Conservation (phyloP, 2,113 vertebrate species). For the Triplophysa dalaica region DNA sequence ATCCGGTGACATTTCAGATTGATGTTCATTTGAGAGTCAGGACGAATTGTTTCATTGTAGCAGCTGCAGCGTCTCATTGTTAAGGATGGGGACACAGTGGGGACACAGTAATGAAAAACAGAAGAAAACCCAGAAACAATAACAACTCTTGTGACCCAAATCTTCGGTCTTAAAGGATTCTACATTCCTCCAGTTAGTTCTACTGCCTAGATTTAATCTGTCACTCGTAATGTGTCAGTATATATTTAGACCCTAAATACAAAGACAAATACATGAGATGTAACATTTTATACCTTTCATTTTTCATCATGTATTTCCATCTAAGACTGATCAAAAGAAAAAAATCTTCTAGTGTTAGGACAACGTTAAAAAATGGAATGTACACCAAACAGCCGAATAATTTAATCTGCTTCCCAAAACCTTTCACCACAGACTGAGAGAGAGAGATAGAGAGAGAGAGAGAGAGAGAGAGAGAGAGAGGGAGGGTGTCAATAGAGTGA, state of each 20-base stretch:
- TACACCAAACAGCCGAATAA: conserved; percentile 47
- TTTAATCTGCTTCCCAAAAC: conserved; percentile 50
- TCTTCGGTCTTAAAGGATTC: neutral
- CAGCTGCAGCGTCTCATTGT: conserved; percentile 16
- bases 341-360: conserved; percentile 28
- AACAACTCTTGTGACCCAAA: neutral
- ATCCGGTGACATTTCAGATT: conserved; percentile 18
- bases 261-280: neutral
- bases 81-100: conserved; percentile 20
- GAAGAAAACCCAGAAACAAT: neutral
- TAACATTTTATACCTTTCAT: neutral
- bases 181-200: conserved; percentile 12
- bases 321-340: conserved; percentile 9
- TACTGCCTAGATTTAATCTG: conserved; percentile 9
- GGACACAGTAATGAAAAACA: conserved; percentile 21
- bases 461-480: neutral
- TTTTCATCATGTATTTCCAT: neutral
- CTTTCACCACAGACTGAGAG: conserved; percentile 25
- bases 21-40: conserved; percentile 34
- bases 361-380: conserved; percentile 32
- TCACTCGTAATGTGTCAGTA: neutral
- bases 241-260: neutral
- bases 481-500: conserved; percentile 18
- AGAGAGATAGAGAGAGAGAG: neutral
- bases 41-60: conserved; percentile 14